Evolutionary conservation across 2,113 vertebrate genomes (phyloP), one percentile per base, ranked within the genome.

Genomic region (Atherinomorus stipes): DNA sequence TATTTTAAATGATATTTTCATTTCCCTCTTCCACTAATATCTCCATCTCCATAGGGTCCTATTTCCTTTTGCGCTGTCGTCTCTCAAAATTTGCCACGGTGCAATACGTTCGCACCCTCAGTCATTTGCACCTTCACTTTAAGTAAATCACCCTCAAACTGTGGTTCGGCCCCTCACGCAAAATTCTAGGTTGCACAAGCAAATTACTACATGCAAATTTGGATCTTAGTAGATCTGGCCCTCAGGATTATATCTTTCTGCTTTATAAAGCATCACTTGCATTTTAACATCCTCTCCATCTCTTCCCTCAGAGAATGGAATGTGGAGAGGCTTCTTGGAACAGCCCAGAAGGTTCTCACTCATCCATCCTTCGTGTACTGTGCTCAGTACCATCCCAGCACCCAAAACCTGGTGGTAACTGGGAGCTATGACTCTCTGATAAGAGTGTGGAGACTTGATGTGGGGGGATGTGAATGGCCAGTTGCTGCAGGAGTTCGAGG

Each of bases 291-390:
- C 13, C 7, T 72, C 62, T 84, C 34, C 4, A 18, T 47, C 44
- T 15, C 4, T 7, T 47, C 69, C 74, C 16, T 49, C 73, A 99
- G 97, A 86, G 93, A 97, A 83, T 99, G 98, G 98, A 95, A 95
- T 68, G 93, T 96, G 87, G 95, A 95, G 86, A 82, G 66, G 44
- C 93, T 95, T 25, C 87, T 80, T 1, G 88, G 85, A 7, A 90
- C 91, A 15, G 94, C 96, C 42, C 92, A 94, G 74, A 96, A 94
- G 90, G 94, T 99, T 79, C 96, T 99, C 49, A 96, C 98, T 62
- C 98, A 99, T 80, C 97, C 98, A 16, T 95, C 94, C 4, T 99
- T 99, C 85, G 96, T 98, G 62, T 99, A 99, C 85, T 93, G 95
- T 45, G 95, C 96, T n/a, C 96, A 94, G 86, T 98, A 95, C 86